Evolutionary conservation across 2,113 vertebrate genomes (phyloP), one percentile per base, ranked within the genome.

Genomic region (Cheilinus undulatus): DNA sequence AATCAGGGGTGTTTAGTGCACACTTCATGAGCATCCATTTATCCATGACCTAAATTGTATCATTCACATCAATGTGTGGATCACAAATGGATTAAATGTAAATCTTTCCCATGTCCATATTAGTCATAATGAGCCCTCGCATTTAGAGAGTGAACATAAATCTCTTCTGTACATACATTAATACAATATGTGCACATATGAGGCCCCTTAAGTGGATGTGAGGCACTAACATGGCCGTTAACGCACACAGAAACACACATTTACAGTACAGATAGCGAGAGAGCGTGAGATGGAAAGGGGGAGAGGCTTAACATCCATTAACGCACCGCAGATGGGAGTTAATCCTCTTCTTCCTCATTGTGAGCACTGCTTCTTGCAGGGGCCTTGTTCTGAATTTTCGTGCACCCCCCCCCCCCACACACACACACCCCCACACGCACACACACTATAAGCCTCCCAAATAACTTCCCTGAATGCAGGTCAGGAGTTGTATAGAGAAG

Each of bases 331-430:
- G 87, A 90, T 83, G 82, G 74, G 62, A 76, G 65, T 77, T 91
- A 91, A 91, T 92, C 90, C 88, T 80, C 73, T 69, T 73, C 78
- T 83, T 91, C 75, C 70, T 85, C 86, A 78, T 69, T 88, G 79
- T 70, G 86, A 86, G 83, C 86, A 89, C 50, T 77, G 69, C 71
- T 57, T 83, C 83, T 76, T 75, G 48, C 81, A 71, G 68, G 32
- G 68, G 68, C 74, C 59, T 66, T 72, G 73, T 78, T 78, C 73
- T 59, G 45, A 45, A 72, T 80, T 42, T 59, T 56, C 61, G 45
- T 60, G 19, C 60, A 40, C 27, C 62, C 14, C 51, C 65, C 62
- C 61, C 60, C 57, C 61, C 48, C 66, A 40, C 60, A 57, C 36
- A 36, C 24, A 26, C 23, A 36, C 52, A 38, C 8, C 34, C 49